phyloP scores from a whole-genome alignment of 1,140 invertebrate species.

The Helicoverpa armigera region DNA sequence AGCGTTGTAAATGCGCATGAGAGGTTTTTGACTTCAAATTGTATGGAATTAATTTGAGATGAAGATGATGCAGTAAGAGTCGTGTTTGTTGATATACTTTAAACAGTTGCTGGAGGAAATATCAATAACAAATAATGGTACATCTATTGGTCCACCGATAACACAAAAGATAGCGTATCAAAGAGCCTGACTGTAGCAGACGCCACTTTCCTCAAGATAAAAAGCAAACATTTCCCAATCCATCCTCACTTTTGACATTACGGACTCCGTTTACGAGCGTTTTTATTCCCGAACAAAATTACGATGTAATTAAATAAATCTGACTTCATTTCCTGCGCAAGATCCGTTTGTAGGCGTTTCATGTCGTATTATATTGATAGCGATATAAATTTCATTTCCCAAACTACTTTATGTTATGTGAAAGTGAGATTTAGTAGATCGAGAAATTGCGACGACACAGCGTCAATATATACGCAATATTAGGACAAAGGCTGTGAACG shows the following conservation, averaged over 20 bases:
- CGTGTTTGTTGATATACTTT: too few relatives aligned
- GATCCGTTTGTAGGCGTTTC: slow-evolving; percentile 34
- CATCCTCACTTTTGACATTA: slow-evolving; percentile 19
- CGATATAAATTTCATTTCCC: slow-evolving; percentile 16
- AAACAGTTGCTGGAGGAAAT: neutral
- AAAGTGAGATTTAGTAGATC: slow-evolving; percentile 24
- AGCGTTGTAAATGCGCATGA: neutral
- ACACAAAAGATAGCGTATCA: slow-evolving; percentile 11
- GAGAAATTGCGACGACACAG: slow-evolving; percentile 3
- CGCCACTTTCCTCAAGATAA: slow-evolving; percentile 31
- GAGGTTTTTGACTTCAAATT: neutral
- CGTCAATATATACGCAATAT: neutral
- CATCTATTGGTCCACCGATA: neutral
- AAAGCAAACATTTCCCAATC: slow-evolving; percentile 28
- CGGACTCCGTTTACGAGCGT: slow-evolving; percentile 32
- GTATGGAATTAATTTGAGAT: neutral
- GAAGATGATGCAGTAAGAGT: too few relatives aligned
- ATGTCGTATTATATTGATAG: neutral
- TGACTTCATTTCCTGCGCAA: slow-evolving; percentile 53
- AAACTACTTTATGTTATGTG: slow-evolving; percentile 15
- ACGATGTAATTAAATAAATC: slow-evolving; percentile 63
- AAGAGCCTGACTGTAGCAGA: neutral
- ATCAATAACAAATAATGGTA: neutral
- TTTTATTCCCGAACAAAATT: slow-evolving; percentile 45
- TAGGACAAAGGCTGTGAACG: neutral